Evolutionary conservation across 1,140 invertebrate species (phyloP), one percentile per base, ranked within the genome.

Genomic region (Nephila pilipes): DNA sequence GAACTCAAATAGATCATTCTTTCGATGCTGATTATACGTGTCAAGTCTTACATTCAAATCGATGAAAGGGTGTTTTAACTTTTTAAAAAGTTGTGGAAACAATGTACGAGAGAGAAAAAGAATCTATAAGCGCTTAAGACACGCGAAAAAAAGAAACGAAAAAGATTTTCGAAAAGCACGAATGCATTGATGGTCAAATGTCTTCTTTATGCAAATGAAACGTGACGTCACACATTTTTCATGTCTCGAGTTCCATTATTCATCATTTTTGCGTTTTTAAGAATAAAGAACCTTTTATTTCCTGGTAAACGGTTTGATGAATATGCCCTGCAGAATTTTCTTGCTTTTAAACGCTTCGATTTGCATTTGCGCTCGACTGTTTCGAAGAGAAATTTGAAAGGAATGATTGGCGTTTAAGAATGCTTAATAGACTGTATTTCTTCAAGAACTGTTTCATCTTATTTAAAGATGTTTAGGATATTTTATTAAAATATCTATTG

Each of bases 231-330:
- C 16, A n/a, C 55, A 63, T 36, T 87, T 87, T 87, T 87, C 85
- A 87, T 10, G 58, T 87, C 46, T 60, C 5, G 18, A 87, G 16
- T 87, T 87, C 85, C 85, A 63, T 87, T 87, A 87, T 87, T 87
- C 85, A 87, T 63, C 32, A n/a, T 46, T 20, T 29, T 8, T 81
- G 22, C 6, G 3, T 36, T 75, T 10, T 75, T 16, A 14, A 75
- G 32, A 32, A 36, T 16, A 14, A 32, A 36, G 29, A 75, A 75
- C 69, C 14, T 75, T 36, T 75, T 75, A 36, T 75, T 75, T 36
- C 36, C 69, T 20, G 16, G 29, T 20, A 32, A 75, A 75, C 29
- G 2, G 25, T 32, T 46, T 75, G 69, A 75, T 75, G 69, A 75
- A 75, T 22, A 29, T 32, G 29, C 29, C n/a, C n/a, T 32, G 10